Conservation (phyloP, 1,140 invertebrate genomes). For the Cardiocondyla obscurior region DNA sequence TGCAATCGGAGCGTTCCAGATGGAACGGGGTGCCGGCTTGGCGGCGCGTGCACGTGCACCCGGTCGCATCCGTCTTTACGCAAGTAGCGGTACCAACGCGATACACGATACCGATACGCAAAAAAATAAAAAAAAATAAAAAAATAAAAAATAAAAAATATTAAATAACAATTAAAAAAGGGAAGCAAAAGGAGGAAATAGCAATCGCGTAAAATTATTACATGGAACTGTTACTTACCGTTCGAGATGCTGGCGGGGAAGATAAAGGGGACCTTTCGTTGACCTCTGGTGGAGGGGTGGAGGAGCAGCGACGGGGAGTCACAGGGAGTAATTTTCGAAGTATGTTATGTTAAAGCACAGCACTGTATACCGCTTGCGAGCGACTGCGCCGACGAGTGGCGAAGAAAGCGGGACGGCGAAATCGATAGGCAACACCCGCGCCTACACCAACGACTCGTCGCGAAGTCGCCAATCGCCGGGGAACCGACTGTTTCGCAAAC, state of each 20-base stretch:
- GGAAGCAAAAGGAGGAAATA: background rate
- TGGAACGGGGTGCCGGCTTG: constrained; percentile 66
- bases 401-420: constrained; percentile 61
- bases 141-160: background rate
- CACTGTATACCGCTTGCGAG: constrained; percentile 42
- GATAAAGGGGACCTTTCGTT: background rate
- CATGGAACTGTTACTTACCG: constrained; percentile 14
- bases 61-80: background rate
- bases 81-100: constrained; percentile 26
- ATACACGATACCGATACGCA: background rate
- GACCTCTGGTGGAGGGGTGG: background rate
- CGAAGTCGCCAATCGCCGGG: constrained; percentile 42
- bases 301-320: too few relatives aligned
- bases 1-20: constrained; percentile 64
- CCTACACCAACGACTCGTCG: constrained; percentile 24
- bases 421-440: constrained; percentile 66
- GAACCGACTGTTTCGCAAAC: constrained; percentile 31
- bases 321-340: constrained; percentile 28
- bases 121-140: background rate
- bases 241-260: background rate
- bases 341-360: constrained; percentile 53
- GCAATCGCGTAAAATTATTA: background rate
- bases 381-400: constrained; percentile 60
- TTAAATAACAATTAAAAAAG: background rate
- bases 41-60: constrained; percentile 63